Percentiles rank a stretch among this genome's conserved stretches.
Evolutionary conservation across 1,140 invertebrate genomes (phyloP).

Genomic region (Pogonus chalceus): DNA sequence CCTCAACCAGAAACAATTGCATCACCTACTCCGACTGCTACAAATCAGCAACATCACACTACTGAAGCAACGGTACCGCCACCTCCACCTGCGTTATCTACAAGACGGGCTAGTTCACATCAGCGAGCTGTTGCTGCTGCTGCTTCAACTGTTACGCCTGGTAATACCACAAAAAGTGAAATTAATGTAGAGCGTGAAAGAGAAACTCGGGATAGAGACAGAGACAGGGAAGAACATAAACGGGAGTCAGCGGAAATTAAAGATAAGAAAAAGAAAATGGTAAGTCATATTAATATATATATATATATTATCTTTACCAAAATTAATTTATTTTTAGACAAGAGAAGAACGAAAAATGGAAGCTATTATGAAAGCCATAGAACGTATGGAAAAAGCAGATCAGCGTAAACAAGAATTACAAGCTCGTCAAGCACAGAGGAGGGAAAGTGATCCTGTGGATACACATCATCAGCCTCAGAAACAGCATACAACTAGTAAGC

Average conservation of each 20-base stretch:
- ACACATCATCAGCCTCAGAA: slow-evolving; percentile 25
- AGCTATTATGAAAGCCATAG: slow-evolving; percentile 88
- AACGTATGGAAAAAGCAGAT: slow-evolving; percentile 68
- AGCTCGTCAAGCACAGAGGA: slow-evolving; percentile 43
- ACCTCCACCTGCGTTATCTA: slow-evolving; percentile 8
- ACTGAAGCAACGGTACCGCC: slow-evolving; percentile 12
- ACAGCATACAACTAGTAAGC: slow-evolving; percentile 21
- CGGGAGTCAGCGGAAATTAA: slow-evolving; percentile 36
- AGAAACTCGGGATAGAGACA: slow-evolving; percentile 20
- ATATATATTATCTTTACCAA: too few species aligned
- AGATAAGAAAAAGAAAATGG: slow-evolving; percentile 43
- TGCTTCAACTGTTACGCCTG: too few species aligned
- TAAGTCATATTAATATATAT: slow-evolving; percentile 30
- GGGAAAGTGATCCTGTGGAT: slow-evolving; percentile 41
- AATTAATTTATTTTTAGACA: too few species aligned
- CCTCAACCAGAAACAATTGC: neutral
- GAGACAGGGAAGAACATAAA: slow-evolving; percentile 14
- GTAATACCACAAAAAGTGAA: too few species aligned
- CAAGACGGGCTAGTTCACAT: neutral
- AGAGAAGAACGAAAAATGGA: slow-evolving; percentile 94
- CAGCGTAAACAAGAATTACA: slow-evolving; percentile 64
- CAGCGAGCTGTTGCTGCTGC: slow-evolving; percentile 23
- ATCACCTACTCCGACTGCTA: slow-evolving; percentile 11
- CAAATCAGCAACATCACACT: slow-evolving; percentile 22
- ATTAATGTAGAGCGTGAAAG: slow-evolving; percentile 23